Conservation (phyloP, 2,113 vertebrate species). For the Pygoscelis adeliae region DNA sequence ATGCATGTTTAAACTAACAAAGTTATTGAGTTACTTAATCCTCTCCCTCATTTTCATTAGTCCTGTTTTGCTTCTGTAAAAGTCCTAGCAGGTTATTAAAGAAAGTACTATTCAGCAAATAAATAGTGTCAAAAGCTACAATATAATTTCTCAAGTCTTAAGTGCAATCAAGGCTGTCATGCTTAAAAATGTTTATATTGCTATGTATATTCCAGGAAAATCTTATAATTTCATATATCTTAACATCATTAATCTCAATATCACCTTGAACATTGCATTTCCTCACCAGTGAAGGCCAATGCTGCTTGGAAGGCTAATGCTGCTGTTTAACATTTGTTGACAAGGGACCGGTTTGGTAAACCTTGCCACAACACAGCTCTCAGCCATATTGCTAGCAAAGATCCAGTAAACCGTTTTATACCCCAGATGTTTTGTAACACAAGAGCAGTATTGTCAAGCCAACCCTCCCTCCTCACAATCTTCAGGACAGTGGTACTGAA, state of each 20-base stretch:
- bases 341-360: not conserved
- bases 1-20: not conserved
- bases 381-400: not conserved
- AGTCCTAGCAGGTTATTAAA: not conserved
- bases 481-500: not conserved
- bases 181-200: not conserved
- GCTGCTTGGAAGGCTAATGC: not conserved
- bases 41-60: not conserved
- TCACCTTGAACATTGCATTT: not conserved
- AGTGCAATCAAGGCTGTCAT: not conserved
- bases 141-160: not conserved
- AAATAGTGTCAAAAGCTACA: not conserved
- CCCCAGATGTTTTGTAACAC: not conserved
- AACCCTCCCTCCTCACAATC: not conserved
- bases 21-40: not conserved
- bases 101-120: not conserved
- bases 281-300: not conserved
- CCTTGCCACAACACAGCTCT: not conserved
- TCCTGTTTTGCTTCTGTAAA: not conserved
- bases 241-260: not conserved
- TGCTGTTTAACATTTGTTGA: not conserved
- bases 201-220: not conserved
- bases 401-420: not conserved
- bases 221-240: not conserved
- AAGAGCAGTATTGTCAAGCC: not conserved